A percentile compares a stretch with the other conserved stretches of the same genome.
Evolutionary conservation across 2,888 invertebrate species (phyloP).

Genomic region (Subacronicta megacephala): DNA sequence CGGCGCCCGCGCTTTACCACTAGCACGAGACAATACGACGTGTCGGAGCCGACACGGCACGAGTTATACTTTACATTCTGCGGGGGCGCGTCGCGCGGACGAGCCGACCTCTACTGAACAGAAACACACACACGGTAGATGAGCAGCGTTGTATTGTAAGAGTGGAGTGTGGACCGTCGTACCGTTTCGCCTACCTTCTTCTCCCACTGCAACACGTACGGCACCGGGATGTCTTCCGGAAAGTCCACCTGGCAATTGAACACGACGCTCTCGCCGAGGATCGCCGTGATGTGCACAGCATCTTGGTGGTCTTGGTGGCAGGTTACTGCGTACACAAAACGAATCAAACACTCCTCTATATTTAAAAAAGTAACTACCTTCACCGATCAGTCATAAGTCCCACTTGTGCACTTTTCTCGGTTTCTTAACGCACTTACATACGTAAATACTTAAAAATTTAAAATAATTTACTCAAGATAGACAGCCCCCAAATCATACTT

Average conservation of each 20-base stretch:
- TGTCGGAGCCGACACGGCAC: conserved; percentile 78
- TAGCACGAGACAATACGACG: conserved; percentile 80
- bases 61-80: conserved; percentile 86
- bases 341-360: background rate
- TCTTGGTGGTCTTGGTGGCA: conserved; percentile 96
- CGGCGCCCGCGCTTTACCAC: conserved; percentile 80
- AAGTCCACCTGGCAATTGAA: conserved; percentile 99
- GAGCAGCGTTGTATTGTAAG: conserved; percentile 89
- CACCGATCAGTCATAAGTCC: too few species aligned
- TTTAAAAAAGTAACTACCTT: too few species aligned
- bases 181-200: conserved; percentile 99
- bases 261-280: conserved; percentile 98
- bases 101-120: conserved; percentile 89
- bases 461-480: too few species aligned
- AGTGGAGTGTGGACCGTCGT: conserved; percentile 92
- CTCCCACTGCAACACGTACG: conserved; percentile 99
- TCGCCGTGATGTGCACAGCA: conserved; percentile 99
- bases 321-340: conserved; percentile 85
- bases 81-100: conserved; percentile 85
- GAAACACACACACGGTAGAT: conserved; percentile 89
- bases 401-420: too few species aligned
- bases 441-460: too few species aligned
- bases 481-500: too few species aligned
- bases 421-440: too few species aligned
- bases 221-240: conserved; percentile 98